Evolutionary conservation across 2,888 invertebrate species (phyloP).

Genomic region (Perdita meconis): DNA sequence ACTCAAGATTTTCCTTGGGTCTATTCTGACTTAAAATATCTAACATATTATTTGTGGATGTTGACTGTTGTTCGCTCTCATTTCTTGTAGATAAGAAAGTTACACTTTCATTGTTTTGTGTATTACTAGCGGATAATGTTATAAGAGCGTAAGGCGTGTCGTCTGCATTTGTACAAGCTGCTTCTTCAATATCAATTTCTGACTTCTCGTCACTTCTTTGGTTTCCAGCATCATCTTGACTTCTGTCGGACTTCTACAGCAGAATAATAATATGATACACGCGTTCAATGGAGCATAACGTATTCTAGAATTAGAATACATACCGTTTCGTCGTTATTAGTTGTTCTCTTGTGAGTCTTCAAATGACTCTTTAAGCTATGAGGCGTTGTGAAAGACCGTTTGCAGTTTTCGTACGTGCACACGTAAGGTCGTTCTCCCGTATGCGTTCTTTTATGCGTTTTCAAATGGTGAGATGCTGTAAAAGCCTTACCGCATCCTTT

Average conservation of each 20-base stretch:
- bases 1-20: slow-evolving; percentile 56
- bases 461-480: slow-evolving; percentile 96
- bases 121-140: slow-evolving; percentile 68
- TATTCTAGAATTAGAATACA: slow-evolving; percentile 44
- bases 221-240: slow-evolving; percentile 46
- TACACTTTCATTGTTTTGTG: slow-evolving; percentile 62
- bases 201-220: slow-evolving; percentile 58
- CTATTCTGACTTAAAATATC: slow-evolving; percentile 60
- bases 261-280: slow-evolving; percentile 6
- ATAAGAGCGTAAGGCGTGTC: slow-evolving; percentile 74
- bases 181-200: slow-evolving; percentile 36
- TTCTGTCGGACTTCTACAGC: slow-evolving; percentile 51
- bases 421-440: slow-evolving; percentile 92
- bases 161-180: slow-evolving; percentile 39
- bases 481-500: slow-evolving; percentile 96
- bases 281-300: neutral
- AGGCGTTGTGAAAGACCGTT: slow-evolving; percentile 92
- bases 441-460: slow-evolving; percentile 94
- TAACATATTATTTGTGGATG: slow-evolving; percentile 55
- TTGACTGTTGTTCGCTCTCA: slow-evolving; percentile 50
- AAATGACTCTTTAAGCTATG: slow-evolving; percentile 93
- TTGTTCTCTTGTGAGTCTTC: slow-evolving; percentile 88
- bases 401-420: slow-evolving; percentile 89
- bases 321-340: slow-evolving; percentile 72
- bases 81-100: slow-evolving; percentile 69